Conservation (phyloP, 2,797 vertebrate species). For the Staurois parvus region DNA sequence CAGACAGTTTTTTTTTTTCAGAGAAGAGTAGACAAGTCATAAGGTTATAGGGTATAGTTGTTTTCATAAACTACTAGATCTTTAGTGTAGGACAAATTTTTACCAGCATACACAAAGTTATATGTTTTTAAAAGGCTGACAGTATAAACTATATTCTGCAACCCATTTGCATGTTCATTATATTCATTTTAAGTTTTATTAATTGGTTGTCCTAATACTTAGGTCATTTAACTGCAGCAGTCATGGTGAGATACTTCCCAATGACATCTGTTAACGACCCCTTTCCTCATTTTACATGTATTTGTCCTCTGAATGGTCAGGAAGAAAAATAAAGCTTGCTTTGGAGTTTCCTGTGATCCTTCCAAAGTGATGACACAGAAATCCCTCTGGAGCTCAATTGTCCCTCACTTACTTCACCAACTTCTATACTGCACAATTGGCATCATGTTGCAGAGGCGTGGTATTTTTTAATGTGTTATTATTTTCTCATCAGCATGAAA, state of each 20-base stretch:
- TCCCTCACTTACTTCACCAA: slow-evolving; percentile 68
- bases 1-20: too few relatives aligned
- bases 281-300: slow-evolving; percentile 26
- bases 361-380: slow-evolving; percentile 72
- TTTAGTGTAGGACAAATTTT: not conserved
- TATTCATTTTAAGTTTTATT: not conserved
- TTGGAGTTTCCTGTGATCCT: slow-evolving; percentile 78
- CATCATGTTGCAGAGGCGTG: not conserved
- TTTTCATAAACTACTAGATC: not conserved
- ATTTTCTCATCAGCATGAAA: not conserved
- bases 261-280: slow-evolving; percentile 32
- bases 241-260: not conserved
- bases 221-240: not conserved
- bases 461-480: not conserved
- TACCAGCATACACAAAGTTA: not conserved
- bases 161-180: not conserved
- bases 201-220: not conserved
- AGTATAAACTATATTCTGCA: not conserved
- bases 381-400: slow-evolving; percentile 73
- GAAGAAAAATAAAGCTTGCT: slow-evolving; percentile 79
- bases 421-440: slow-evolving; percentile 1
- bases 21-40: too few relatives aligned
- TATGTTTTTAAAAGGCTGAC: not conserved
- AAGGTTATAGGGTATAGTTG: not conserved
- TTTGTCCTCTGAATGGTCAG: slow-evolving; percentile 54